These are phyloP conservation scores for Drosophila cyrtoloma DNA, from an alignment of 2,888 invertebrate genomes.

Conservation along the genomic window DNA sequence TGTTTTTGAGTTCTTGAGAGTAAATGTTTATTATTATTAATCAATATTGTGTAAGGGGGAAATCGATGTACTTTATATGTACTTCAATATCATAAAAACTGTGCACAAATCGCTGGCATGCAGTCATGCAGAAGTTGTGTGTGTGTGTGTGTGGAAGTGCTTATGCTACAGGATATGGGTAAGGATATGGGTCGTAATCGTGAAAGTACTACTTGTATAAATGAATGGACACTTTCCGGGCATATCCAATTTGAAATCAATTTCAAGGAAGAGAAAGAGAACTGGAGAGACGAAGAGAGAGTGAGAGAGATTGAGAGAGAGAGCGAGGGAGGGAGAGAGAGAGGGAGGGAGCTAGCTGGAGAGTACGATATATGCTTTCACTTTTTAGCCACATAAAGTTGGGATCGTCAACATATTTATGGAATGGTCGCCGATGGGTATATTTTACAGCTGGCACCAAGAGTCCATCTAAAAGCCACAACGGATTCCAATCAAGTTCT, in stretches of 20 bases:
- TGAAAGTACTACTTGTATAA: constrained; percentile 14
- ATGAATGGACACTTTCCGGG: constrained; percentile 2
- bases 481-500: constrained; percentile 69
- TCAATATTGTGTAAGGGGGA: constrained; percentile 3
- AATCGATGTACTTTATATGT: background rate
- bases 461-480: constrained; percentile 48
- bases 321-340: background rate
- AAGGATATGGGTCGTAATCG: constrained; percentile 43
- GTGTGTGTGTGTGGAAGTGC: background rate
- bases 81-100: constrained; percentile 18
- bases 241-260: constrained; percentile 39
- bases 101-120: constrained; percentile 28
- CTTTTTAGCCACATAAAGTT: constrained; percentile 40
- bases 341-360: background rate
- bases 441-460: constrained; percentile 35
- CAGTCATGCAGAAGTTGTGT: constrained; percentile 41
- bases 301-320: background rate
- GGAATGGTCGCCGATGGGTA: constrained; percentile 23
- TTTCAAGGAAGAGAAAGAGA: background rate
- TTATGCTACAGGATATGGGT: constrained; percentile 35
- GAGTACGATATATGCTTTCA: background rate
- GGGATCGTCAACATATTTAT: constrained; percentile 45
- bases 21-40: constrained; percentile 10
- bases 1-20: background rate
- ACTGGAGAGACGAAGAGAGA: background rate